These are phyloP conservation scores for Deilephila elpenor DNA, from an alignment of 2,888 invertebrate genomes.

Conservation along the genomic window DNA sequence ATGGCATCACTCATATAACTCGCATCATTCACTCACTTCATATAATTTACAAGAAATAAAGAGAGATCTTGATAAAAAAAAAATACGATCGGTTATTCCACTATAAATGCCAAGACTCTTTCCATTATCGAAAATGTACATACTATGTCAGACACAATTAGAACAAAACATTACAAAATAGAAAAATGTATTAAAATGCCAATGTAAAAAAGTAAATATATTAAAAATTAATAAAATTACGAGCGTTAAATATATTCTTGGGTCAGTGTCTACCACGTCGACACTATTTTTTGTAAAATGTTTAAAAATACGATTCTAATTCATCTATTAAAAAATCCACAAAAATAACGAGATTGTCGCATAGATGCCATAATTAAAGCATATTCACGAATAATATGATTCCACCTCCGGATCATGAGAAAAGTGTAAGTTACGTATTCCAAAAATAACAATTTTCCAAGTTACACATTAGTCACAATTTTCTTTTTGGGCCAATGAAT, in stretches of 20 bases:
- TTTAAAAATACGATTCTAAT: neutral
- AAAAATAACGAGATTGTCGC: slow-evolving; percentile 24
- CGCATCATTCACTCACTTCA: slow-evolving; percentile 4
- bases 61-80: too few relatives aligned
- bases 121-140: neutral
- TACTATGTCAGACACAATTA: neutral
- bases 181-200: neutral
- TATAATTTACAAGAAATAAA: neutral
- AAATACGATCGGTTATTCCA: neutral
- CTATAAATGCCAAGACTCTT: neutral
- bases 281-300: neutral
- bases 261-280: neutral
- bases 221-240: neutral
- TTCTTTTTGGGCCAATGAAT: slow-evolving; percentile 2
- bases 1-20: neutral
- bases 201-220: neutral
- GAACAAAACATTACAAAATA: neutral
- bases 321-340: slow-evolving; percentile 2
- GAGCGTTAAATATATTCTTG: neutral
- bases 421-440: neutral
- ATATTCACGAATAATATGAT: neutral
- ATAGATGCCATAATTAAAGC: slow-evolving; percentile 27
- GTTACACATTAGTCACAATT: neutral
- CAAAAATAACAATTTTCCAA: neutral
- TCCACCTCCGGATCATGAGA: neutral